These are phyloP conservation scores for Apostichopus californicus DNA, from an alignment of 35 echinoderm and acorn worm species.

Conservation along the genomic window DNA sequence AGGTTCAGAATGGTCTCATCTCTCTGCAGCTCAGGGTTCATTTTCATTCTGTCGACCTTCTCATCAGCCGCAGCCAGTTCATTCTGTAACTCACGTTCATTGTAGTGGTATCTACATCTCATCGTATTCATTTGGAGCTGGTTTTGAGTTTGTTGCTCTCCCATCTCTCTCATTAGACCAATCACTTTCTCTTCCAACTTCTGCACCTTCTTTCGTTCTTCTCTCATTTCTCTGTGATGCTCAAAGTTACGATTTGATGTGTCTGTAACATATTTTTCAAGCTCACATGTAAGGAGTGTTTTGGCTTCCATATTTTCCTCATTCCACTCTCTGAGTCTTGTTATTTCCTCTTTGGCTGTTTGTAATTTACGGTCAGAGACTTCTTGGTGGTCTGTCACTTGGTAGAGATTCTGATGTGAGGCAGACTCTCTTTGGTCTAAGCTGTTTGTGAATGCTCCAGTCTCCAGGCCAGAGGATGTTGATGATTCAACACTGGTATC, in stretches of 20 bases:
- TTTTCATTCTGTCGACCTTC: neutral
- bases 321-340: neutral
- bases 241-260: neutral
- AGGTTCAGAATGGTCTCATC: neutral
- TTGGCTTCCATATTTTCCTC: neutral
- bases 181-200: neutral
- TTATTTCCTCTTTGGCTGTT: neutral
- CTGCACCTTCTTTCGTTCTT: neutral
- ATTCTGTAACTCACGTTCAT: neutral
- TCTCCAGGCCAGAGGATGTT: neutral
- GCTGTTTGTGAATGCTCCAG: too few species aligned
- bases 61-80: neutral
- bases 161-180: neutral
- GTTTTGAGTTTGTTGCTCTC: neutral
- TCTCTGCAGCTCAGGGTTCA: neutral
- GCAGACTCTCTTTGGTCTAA: neutral
- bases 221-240: neutral
- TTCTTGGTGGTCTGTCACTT: neutral
- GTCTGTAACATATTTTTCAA: neutral
- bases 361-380: neutral
- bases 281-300: neutral
- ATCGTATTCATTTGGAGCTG: neutral
- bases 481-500: neutral
- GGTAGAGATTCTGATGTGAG: neutral
- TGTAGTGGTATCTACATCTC: neutral